phyloP scores from a whole-genome alignment of 2,797 vertebrate species.

The Siniperca scherzeri region DNA sequence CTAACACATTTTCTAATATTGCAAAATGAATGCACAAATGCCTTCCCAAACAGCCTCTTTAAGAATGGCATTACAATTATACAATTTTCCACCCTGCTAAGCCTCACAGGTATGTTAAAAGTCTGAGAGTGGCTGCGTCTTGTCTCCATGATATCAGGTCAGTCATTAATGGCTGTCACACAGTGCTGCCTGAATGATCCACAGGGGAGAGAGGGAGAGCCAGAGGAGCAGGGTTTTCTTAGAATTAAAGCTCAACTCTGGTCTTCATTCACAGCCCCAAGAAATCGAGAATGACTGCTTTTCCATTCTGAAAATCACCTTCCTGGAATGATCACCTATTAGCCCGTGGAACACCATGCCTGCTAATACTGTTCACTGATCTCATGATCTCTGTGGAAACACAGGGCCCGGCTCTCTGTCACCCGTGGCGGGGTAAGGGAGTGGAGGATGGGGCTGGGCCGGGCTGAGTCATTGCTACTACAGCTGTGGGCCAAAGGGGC shows the following conservation, averaged over 20 bases:
- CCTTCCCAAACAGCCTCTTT: constrained; percentile 70
- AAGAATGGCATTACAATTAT: constrained; percentile 74
- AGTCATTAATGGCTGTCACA: constrained; percentile 79
- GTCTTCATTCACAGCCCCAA: constrained; percentile 37
- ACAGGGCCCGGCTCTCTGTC: constrained; percentile 23
- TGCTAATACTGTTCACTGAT: constrained; percentile 55
- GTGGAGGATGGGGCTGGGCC: not conserved
- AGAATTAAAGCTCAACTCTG: constrained; percentile 50
- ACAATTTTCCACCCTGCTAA: constrained; percentile 75
- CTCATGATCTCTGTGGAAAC: constrained; percentile 66
- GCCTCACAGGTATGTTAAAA: constrained; percentile 75
- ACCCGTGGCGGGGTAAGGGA: constrained; percentile 30
- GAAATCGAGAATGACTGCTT: constrained; percentile 39
- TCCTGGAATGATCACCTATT: constrained; percentile 42
- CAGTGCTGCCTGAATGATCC: constrained; percentile 43
- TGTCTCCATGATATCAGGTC: constrained; percentile 76
- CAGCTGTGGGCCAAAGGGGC: constrained; percentile 39
- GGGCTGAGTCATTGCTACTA: constrained; percentile 41
- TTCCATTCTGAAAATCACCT: constrained; percentile 41
- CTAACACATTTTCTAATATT: constrained; percentile 82
- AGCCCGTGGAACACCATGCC: constrained; percentile 6
- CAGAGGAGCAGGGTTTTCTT: constrained; percentile 38
- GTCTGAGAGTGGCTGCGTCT: constrained; percentile 72
- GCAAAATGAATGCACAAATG: constrained; percentile 71
- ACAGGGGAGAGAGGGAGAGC: constrained; percentile 32